These are phyloP conservation scores for Strix uralensis DNA, from an alignment of 2,113 vertebrate species.

Conservation along the genomic window DNA sequence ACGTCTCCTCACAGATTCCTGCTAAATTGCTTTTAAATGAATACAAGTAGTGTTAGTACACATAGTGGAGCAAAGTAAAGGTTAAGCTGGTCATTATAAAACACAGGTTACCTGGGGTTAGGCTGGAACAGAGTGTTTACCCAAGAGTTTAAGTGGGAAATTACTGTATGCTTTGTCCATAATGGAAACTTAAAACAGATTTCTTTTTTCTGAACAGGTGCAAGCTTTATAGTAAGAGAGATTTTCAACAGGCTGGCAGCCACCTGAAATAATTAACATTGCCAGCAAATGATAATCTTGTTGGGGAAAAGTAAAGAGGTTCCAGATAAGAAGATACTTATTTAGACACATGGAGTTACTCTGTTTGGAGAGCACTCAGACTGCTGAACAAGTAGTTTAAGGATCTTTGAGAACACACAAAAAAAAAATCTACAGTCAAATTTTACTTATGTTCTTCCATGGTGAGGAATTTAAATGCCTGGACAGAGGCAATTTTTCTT, in stretches of 20 bases:
- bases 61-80: neutral
- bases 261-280: neutral
- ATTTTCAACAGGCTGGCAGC: neutral
- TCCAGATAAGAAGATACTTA: neutral
- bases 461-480: neutral
- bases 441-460: neutral
- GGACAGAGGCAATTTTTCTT: neutral
- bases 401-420: neutral
- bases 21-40: neutral
- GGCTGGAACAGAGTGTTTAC: neutral
- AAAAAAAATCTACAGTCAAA: neutral
- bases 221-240: neutral
- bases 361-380: neutral
- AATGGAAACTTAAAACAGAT: neutral
- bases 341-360: neutral
- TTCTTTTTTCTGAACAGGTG: neutral
- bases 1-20: neutral
- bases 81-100: slow-evolving; percentile 32
- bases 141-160: slow-evolving; percentile 25
- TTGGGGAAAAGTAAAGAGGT: neutral
- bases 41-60: neutral
- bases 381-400: neutral
- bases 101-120: neutral
- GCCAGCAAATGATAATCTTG: neutral
- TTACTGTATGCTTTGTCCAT: neutral